Conservation (phyloP, 2,113 vertebrate species). For the Anhinga anhinga region DNA sequence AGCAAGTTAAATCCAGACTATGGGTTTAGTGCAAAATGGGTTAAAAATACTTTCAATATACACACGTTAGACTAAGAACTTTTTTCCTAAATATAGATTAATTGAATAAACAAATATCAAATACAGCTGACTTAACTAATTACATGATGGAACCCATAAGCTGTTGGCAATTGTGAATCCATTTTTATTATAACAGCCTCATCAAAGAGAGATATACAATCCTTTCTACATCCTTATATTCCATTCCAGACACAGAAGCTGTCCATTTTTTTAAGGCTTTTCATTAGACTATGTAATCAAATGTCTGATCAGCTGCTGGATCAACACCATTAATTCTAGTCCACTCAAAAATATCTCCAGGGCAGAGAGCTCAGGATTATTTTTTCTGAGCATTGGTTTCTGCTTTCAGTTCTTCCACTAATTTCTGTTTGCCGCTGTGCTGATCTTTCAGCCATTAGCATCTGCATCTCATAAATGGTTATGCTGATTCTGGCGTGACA, state of each 20-base stretch:
- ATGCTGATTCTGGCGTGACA: background rate
- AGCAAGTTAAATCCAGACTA: background rate
- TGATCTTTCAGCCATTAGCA: background rate
- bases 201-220: background rate
- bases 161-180: background rate
- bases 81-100: background rate
- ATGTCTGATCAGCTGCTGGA: background rate
- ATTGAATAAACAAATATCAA: background rate
- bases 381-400: background rate
- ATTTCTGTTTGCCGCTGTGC: background rate
- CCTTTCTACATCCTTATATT: background rate
- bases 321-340: background rate
- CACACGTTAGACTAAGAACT: background rate
- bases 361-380: background rate
- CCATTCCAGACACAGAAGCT: background rate
- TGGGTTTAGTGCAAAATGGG: background rate
- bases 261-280: background rate
- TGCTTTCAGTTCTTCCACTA: background rate
- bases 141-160: background rate
- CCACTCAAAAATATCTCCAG: background rate
- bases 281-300: background rate
- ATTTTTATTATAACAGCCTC: background rate
- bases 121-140: background rate
- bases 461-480: background rate
- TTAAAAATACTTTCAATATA: background rate